phyloP scores from a whole-genome alignment of 1,140 invertebrate genomes.

The Paraescarpia echinospica region DNA sequence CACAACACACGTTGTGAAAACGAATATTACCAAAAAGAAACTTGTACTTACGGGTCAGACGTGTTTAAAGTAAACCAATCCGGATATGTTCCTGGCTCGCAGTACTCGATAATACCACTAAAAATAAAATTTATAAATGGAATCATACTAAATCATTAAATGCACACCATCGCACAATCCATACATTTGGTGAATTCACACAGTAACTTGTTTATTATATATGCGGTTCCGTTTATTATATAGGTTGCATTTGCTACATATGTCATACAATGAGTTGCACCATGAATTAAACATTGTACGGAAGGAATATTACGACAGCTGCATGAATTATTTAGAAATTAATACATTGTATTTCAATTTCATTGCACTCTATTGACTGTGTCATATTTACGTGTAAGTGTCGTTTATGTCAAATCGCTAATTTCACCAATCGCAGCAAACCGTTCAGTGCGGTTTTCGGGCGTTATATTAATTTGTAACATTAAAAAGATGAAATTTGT shows the following conservation, averaged over 20 bases:
- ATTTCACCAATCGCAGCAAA: no score
- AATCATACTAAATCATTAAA: background rate
- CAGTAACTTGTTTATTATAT: no score
- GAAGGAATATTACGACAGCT: background rate
- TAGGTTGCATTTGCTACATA: background rate
- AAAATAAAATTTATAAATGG: conserved; percentile 30
- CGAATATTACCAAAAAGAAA: background rate
- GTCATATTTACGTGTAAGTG: no score
- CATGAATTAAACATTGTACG: background rate
- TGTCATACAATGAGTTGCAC: background rate
- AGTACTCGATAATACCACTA: conserved; percentile 87
- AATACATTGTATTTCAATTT: background rate
- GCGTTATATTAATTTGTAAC: no score
- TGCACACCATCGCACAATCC: background rate
- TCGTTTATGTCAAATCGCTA: no score
- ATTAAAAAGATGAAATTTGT: no score
- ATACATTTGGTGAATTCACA: background rate
- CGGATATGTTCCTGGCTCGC: conserved; percentile 84
- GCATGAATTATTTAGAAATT: background rate
- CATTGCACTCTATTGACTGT: no score
- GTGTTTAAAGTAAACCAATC: conserved; percentile 81
- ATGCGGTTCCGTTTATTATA: background rate
- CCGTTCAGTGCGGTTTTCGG: no score
- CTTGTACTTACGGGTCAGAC: conserved; percentile 65
- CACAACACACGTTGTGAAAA: background rate